Evolutionary conservation across 2,113 vertebrate genomes (phyloP).

Genomic region (Brachypteracias leptosomus): DNA sequence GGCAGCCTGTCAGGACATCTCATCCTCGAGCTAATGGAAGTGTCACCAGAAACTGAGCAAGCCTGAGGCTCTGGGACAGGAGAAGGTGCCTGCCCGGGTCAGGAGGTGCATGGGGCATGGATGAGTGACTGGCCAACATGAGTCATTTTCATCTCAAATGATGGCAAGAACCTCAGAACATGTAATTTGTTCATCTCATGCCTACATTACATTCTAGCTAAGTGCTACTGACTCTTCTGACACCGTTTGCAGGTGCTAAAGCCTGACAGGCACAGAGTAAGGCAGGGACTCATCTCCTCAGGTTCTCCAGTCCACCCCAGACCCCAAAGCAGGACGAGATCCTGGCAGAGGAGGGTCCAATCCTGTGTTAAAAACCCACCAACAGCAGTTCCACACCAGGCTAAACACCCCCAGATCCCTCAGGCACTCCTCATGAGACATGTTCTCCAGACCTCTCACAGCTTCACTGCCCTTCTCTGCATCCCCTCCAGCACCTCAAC

Average conservation of each 20-base stretch:
- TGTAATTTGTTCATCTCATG: background rate
- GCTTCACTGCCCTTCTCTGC: too few relatives aligned
- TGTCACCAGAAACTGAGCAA: background rate
- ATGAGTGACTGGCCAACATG: background rate
- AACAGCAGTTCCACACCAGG: background rate
- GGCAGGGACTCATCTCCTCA: background rate
- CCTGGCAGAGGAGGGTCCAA: too few relatives aligned
- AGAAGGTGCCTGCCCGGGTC: fast-evolving
- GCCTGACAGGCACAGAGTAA: background rate
- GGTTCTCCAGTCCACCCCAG: background rate
- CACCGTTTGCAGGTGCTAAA: background rate
- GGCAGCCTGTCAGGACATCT: background rate
- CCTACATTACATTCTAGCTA: background rate
- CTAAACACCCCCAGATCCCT: too few relatives aligned
- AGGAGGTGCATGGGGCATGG: background rate
- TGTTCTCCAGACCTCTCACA: too few relatives aligned
- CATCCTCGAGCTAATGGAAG: background rate
- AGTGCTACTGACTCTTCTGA: background rate
- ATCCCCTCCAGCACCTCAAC: too few relatives aligned
- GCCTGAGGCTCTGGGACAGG: background rate
- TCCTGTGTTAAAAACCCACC: background rate
- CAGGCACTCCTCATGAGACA: too few relatives aligned
- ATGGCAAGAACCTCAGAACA: background rate
- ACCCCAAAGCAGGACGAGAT: background rate
- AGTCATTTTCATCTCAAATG: background rate